Base-by-base conservation (phyloP, 1,140 invertebrate species). In the Scaptomyza montana region DNA sequence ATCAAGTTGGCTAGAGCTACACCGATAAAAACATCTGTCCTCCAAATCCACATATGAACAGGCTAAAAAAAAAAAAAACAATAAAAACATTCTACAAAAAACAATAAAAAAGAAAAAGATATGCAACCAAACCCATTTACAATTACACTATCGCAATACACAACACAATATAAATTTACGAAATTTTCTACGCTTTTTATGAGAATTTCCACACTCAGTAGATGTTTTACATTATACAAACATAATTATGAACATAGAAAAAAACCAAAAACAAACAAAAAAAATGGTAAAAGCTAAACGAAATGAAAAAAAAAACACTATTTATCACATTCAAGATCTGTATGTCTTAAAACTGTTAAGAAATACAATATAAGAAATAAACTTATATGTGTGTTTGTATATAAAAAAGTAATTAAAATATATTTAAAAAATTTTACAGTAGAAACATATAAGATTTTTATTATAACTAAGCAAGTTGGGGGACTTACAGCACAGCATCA, bases 361-460 rank as follows among this genome's bases (percentile, higher is more conserved):
- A 89, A 82, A 62, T 63, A 78, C 78, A 71, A 65, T 77, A 62
- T 75, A 45, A 43, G 55, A 71, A 63, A 66, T 86, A 86, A 80
- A 78, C 67, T 71, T 68, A 75, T 72, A 74, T 74, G 62, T 84
- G 68, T 84, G 85, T 62, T 84, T 84, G 80, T 84, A 80, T 57
- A 79, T 36, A 36, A 78, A 55, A 80, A 61, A 63, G 43, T 13
- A 63, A 84, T 61, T 47, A 78, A 84, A 78, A 84, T 79, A 84
- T 84, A 85, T 73, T 85, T 74, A 78, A 77, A 81, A 69, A 33
- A 77, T 85, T 85, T 86, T 74, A 85, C 80, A 68, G 66, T 86
- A 80, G 55, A 65, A 16, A 36, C 0, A 8, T 8, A 8, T 21
- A 9, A 9, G 8, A 9, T 36, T 36, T 36, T 36, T 36, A 36